Base-by-base conservation (phyloP, 2,797 vertebrate genomes). In the Bothrops alternatus region DNA sequence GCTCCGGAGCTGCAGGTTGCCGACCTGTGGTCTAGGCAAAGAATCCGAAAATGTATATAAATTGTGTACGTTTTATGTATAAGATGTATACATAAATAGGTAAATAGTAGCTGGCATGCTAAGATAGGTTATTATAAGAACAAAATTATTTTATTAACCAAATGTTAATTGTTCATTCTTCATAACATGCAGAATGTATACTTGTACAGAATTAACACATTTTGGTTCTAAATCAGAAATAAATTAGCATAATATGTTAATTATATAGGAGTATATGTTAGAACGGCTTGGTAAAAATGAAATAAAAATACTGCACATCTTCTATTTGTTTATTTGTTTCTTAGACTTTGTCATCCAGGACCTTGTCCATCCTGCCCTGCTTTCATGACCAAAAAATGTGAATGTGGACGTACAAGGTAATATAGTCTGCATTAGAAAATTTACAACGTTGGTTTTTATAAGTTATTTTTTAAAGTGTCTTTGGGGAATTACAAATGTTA, bases 321-420 rank as follows among this genome's bases (percentile, higher is more conserved):
- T 12, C 69, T 0, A 1, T 11, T 50, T 6, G 61, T 56, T 37
- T 57, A 3, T 37, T 58, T 92, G 73, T 90, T 95, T 94, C 94
- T 65, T 96, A 99, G 99, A 91, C 97, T 99, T 55, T 99, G 99
- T 96, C 99, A 99, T 94, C 99, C 99, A 93, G 99, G 99, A 95
- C 99, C 99, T 93, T 99, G 99, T 95, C 99, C 99, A 88, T 98
- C 98, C 0, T 99, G 99, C 95, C 99, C 99, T 94, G 99, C 99
- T 85, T 99, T 98, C 96, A 96, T 98, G 91, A 99, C 98, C 61
- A 99, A 99, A 96, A 97, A 98, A 73, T 99, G 99, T 92, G 96
- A 98, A 97, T 99, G 99, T 97, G 98, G 98, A 93, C 98, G 96
- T 94, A 99, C 98, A 93, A 99, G 99, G 99, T 99, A 97, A 95